A percentile compares a stretch with the other conserved stretches of the same genome.
phyloP scores from a whole-genome alignment of 2,113 vertebrate genomes.

The Eubucco bourcierii region DNA sequence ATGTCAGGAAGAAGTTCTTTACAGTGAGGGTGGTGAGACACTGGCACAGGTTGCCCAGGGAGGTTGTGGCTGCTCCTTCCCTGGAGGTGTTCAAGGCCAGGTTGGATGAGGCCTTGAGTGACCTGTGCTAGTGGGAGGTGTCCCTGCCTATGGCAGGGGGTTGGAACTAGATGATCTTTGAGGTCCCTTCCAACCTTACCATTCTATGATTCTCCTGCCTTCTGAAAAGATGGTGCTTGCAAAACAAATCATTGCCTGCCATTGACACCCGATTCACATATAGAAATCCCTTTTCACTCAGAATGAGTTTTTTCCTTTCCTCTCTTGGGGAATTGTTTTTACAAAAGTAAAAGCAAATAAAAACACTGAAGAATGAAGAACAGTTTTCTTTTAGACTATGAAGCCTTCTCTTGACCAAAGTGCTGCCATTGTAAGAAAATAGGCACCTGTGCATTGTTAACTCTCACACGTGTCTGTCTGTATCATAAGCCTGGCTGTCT shows the following conservation, averaged over 20 bases:
- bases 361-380: background rate
- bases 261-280: background rate
- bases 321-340: background rate
- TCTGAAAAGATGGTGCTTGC: background rate
- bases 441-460: background rate
- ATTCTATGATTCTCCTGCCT: background rate
- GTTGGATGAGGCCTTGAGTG: too few species aligned
- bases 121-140: too few species aligned
- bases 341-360: background rate
- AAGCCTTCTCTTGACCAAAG: background rate
- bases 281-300: background rate
- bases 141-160: too few species aligned
- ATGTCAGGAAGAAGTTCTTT: too few species aligned
- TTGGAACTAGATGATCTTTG: too few species aligned
- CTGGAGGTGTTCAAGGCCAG: too few species aligned
- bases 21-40: too few species aligned
- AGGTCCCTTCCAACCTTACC: too few species aligned
- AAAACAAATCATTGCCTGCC: background rate
- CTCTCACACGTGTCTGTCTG: rapidly evolving
- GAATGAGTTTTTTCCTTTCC: background rate
- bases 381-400: rapidly evolving
- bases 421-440: background rate
- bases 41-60: too few species aligned
- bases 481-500: background rate
- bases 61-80: too few species aligned